phyloP scores from a whole-genome alignment of 1,140 invertebrate genomes.

The Chrysoperla carnea region DNA sequence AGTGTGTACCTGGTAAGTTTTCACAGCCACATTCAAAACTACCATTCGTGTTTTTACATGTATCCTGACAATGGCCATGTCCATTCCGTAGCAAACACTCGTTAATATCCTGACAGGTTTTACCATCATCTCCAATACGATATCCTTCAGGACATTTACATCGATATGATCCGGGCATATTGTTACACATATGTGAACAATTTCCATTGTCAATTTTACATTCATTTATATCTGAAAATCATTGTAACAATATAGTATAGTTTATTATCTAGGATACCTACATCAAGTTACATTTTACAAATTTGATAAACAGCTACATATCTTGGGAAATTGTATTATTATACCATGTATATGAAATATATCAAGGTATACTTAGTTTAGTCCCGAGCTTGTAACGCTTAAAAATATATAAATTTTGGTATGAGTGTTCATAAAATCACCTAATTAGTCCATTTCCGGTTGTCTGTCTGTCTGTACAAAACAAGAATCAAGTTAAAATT shows the following conservation, averaged over 20 bases:
- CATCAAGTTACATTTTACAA: constrained; percentile 11
- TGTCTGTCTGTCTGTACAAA: too few species aligned
- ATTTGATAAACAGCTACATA: constrained; percentile 8
- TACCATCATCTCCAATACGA: constrained; percentile 9
- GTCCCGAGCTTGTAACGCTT: too few species aligned
- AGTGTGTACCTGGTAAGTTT: constrained; percentile 33
- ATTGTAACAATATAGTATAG: constrained; percentile 4
- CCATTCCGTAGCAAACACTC: constrained; percentile 41
- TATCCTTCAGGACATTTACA: constrained; percentile 45
- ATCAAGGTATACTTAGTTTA: too few species aligned
- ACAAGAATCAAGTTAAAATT: too few species aligned
- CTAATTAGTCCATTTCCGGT: too few species aligned
- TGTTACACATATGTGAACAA: constrained; percentile 30
- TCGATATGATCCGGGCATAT: constrained; percentile 45
- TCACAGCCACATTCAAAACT: constrained; percentile 41
- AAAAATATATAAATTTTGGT: too few species aligned
- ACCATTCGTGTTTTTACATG: constrained; percentile 38
- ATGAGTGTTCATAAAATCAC: too few species aligned
- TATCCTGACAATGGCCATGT: constrained; percentile 41
- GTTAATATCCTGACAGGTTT: constrained; percentile 29
- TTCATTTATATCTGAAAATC: constrained; percentile 41
- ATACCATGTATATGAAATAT: too few species aligned
- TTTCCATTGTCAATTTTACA: constrained; percentile 32
- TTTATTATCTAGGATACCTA: constrained; percentile 15
- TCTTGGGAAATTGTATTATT: constrained; percentile 9